These are phyloP conservation scores for Synodontis membranacea DNA, from an alignment of 2,113 vertebrate species.

Conservation along the genomic window DNA sequence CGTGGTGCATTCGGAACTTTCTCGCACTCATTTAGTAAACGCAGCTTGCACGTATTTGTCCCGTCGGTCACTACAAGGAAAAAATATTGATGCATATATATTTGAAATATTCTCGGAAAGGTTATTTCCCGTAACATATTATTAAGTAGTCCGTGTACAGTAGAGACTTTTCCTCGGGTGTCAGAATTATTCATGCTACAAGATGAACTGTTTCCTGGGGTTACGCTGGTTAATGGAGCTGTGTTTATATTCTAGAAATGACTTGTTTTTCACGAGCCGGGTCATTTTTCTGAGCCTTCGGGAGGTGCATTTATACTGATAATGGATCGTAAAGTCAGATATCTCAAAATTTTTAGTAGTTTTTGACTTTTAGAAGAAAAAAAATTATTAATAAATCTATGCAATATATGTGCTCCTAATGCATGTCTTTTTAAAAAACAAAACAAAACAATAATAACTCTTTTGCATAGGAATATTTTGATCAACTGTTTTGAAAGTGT, in stretches of 20 bases:
- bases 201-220: neutral
- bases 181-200: neutral
- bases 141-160: neutral
- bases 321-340: neutral
- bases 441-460: too few relatives aligned
- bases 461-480: too few relatives aligned
- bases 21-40: neutral
- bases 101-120: neutral
- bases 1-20: neutral
- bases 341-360: neutral
- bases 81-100: neutral
- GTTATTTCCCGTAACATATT: neutral
- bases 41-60: neutral
- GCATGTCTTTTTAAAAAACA: too few relatives aligned
- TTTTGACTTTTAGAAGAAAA: neutral
- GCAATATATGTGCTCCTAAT: too few relatives aligned
- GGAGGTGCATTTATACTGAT: neutral
- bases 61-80: neutral
- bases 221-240: neutral
- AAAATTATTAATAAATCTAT: neutral
- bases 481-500: too few relatives aligned
- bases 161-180: neutral
- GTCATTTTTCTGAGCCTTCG: neutral
- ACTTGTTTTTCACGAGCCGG: neutral
- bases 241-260: conserved; percentile 3